Conservation (phyloP, 2,888 invertebrate genomes). For the Branchipolynoe longqiensis region DNA sequence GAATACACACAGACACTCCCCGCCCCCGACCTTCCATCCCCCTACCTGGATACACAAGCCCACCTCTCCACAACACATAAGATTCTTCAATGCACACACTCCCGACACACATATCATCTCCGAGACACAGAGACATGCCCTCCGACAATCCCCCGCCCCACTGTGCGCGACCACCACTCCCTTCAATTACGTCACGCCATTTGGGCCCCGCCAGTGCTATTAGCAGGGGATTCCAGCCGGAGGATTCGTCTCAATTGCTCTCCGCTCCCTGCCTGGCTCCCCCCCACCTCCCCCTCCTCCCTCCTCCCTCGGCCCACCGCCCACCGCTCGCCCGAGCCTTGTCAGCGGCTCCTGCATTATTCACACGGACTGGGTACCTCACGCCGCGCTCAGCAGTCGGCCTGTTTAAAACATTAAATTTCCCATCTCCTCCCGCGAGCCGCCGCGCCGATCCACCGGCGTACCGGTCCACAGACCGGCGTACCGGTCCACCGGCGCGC, state of each 20-base stretch:
- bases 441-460: background rate
- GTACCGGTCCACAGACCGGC: too few relatives aligned
- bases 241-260: constrained; percentile 22
- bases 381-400: background rate
- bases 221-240: constrained; percentile 14
- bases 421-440: background rate
- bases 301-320: background rate
- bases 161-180: too few relatives aligned
- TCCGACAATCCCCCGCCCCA: background rate
- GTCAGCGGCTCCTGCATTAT: constrained; percentile 4
- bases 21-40: too few relatives aligned
- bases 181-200: constrained; percentile 36
- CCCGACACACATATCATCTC: too few relatives aligned
- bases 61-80: too few relatives aligned
- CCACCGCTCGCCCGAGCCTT: background rate
- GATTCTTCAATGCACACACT: too few relatives aligned
- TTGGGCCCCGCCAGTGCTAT: constrained; percentile 15
- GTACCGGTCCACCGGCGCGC: background rate
- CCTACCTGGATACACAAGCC: too few relatives aligned
- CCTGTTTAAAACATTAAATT: constrained; percentile 12
- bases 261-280: background rate
- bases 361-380: background rate
- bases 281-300: background rate
- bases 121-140: background rate
- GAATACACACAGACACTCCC: too few relatives aligned